Conservation (phyloP, 2,888 invertebrate genomes). For the Melikaiella ostensackeni region DNA sequence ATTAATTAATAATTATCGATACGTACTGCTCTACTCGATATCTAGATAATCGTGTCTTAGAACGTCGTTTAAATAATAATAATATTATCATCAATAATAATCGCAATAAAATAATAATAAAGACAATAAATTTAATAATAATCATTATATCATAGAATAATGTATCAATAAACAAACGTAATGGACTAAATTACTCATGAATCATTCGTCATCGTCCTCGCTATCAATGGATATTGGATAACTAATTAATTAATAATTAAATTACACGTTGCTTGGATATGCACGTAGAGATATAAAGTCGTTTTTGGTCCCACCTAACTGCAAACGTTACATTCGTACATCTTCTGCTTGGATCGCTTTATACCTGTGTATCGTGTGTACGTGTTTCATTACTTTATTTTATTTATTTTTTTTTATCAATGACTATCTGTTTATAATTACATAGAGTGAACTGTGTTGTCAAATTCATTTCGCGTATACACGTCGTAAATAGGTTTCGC, state of each 20-base stretch:
- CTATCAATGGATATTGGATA: constrained; percentile 74
- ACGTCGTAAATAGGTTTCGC: constrained; percentile 48
- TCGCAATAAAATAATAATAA: constrained; percentile 65
- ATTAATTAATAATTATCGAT: constrained; percentile 76
- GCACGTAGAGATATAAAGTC: constrained; percentile 77
- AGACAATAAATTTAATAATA: constrained; percentile 68
- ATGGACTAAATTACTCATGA: constrained; percentile 72
- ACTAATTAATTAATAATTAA: constrained; percentile 76
- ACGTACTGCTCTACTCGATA: constrained; percentile 74
- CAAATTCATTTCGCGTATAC: constrained; percentile 50
- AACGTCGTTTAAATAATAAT: constrained; percentile 73
- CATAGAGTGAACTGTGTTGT: constrained; percentile 32
- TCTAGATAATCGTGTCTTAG: constrained; percentile 75
- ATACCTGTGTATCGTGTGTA: constrained; percentile 50
- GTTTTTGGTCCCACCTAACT: constrained; percentile 78
- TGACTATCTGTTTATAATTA: constrained; percentile 42
- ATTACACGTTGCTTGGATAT: constrained; percentile 77
- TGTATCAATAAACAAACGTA: constrained; percentile 76
- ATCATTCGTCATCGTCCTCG: constrained; percentile 72
- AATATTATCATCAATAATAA: constrained; percentile 59
- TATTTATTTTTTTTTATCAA: constrained; percentile 35
- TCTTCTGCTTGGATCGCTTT: constrained; percentile 62
- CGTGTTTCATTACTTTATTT: constrained; percentile 48
- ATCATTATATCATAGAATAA: constrained; percentile 72
- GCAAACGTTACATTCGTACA: constrained; percentile 77